Evolutionary conservation across 1,140 invertebrate species (phyloP), one percentile per base, ranked within the genome.

Genomic region (Drusus annulatus): DNA sequence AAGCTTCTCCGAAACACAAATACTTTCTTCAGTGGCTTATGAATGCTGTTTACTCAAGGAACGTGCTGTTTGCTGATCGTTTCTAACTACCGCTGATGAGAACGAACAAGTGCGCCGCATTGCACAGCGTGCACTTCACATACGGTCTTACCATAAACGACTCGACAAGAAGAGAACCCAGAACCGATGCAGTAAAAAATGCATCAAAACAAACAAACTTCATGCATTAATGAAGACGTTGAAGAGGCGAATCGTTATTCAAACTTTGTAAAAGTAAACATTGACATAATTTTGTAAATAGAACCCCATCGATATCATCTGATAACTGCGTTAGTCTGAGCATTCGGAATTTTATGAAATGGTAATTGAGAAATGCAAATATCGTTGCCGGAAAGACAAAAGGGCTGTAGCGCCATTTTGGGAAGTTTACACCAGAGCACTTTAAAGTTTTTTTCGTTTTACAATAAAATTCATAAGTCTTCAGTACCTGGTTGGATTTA

Each of bases 51-150:
- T 60, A 60, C 56, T 8, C 19, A 60, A 60, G 3, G 62, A 31
- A 25, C 62, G 62, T 31, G 62, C 10, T 65, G 62, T 65, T 65
- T 31, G 62, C 28, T 36, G 28, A 65, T 65, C 62, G 28, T 60
- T 60, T 65, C 25, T 28, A 28, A 65, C 62, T 65, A n/a, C 62
- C 13, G 36, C 8, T 65, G 62, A 65, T 25, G 62, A 28, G 28
- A 13, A 3, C 2, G 16, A 65, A 15, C 62, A 65, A 65, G 62
- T 31, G 21, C 21, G 19, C 10, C 62, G 62, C 13, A 36, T 28
- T n/a, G 16, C 60, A 25, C 60, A 25, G 8, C 1, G 21, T 25
- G 31, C 36, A 45, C 36, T 45, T 45, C 36, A 45, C 36, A 45
- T 13, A 45, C 1, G 36, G 36, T 45, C 8, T 16, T 16, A n/a